These are phyloP conservation scores for Brachystomella parvula DNA, from an alignment of 1,140 invertebrate genomes.

Conservation along the genomic window DNA sequence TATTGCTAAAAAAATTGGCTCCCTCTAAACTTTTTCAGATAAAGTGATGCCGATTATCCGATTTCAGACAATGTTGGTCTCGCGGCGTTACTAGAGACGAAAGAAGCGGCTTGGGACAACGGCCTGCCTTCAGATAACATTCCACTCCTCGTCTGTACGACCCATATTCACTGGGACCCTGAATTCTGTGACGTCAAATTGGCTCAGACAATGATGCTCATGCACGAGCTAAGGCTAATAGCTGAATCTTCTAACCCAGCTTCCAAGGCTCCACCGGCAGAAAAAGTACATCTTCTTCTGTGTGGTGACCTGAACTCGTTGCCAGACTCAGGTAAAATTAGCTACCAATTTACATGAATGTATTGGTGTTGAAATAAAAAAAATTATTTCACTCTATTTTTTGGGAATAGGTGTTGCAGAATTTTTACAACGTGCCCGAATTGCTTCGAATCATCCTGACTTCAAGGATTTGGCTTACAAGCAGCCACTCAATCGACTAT, in stretches of 20 bases:
- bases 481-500: conserved; percentile 77
- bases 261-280: conserved; percentile 51
- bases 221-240: conserved; percentile 79
- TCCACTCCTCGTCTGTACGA: conserved; percentile 88
- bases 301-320: conserved; percentile 99
- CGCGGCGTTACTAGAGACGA: conserved; percentile 86
- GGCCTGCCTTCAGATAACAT: conserved; percentile 72
- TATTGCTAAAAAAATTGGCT: background rate
- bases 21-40: conserved; percentile 9
- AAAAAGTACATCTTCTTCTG: conserved; percentile 82
- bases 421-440: conserved; percentile 33
- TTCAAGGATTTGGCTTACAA: conserved; percentile 96
- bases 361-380: background rate
- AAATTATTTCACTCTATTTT: background rate
- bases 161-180: conserved; percentile 99
- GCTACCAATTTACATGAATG: background rate
- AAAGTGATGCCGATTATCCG: background rate
- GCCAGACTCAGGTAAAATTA: conserved; percentile 78
- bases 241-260: conserved; percentile 62
- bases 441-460: conserved; percentile 45
- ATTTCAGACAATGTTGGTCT: conserved; percentile 87
- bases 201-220: conserved; percentile 99
- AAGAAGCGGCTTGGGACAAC: conserved; percentile 86
- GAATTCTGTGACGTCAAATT: conserved; percentile 99
- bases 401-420: conserved; percentile 28